Evolutionary conservation across 1,140 invertebrate genomes (phyloP), one percentile per base, ranked within the genome.

Genomic region (Philopotamus ludificatus): DNA sequence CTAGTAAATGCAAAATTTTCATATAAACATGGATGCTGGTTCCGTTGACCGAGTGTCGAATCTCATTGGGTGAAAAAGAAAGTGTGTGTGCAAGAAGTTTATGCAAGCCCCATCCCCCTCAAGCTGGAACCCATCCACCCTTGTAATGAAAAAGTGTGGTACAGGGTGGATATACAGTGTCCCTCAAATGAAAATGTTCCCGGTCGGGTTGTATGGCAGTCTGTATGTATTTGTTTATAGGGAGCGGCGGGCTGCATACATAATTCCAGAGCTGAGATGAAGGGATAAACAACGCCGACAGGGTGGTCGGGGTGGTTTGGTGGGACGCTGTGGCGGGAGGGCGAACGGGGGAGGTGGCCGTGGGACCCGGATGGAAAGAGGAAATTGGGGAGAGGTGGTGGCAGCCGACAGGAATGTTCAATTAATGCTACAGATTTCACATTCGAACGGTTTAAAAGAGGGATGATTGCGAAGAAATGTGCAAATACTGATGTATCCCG

Each of bases 221-320:
- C 8, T 47, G 41, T 26, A 60, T 45, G 23, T 60, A 25, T 60
- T 47, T 47, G 42, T 26, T 39, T 60, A 60, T 60, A 15, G 57
- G 57, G 42, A 58, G 22, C 41, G 55, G 42, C 42, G 57, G 42
- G 57, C 25, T 60, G 57, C 57, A 60, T 60, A 60, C 57, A 60
- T 60, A 60, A 60, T 60, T 60, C 57, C 23, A 60, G 57, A 60
- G 22, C 57, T 60, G 57, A 60, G 57, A 60, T 60, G 57, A 60
- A 60, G 57, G 57, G 57, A 60, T 60, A 60, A 60, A 60, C 57
- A 60, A 60, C 57, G 57, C 57, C 42, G 57, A 60, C 57, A 15
- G 44, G 44, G 4, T 7, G 44, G 10, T 9, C 7, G 18, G 8
- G 4, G 44, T 47, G 15, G 4, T 7, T 16, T 7, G 44, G 44